Evolutionary conservation across 2,797 vertebrate genomes (phyloP).

Genomic region (Mus minutoides): DNA sequence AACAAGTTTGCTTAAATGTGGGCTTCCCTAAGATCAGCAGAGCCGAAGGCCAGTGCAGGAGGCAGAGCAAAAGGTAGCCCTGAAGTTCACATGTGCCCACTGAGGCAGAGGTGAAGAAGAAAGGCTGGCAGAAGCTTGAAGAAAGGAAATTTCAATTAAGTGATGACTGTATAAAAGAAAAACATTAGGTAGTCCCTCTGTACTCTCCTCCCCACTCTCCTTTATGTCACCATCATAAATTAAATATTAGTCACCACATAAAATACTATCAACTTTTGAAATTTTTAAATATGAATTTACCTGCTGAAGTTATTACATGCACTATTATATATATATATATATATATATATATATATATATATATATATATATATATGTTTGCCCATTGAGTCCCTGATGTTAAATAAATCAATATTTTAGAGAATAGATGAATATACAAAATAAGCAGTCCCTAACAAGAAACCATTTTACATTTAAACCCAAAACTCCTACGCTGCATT

Average conservation of each 20-base stretch:
- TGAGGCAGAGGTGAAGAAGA: background rate
- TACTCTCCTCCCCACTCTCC: background rate
- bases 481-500: background rate
- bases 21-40: background rate
- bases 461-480: slow-evolving; percentile 23
- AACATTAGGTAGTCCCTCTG: background rate
- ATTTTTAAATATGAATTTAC: background rate
- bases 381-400: background rate
- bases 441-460: background rate
- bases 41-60: accelerated
- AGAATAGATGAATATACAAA: background rate
- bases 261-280: background rate
- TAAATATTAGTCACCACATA: background rate
- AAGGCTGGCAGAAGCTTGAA: background rate
- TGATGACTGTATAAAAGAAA: background rate
- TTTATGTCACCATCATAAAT: background rate
- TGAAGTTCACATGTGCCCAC: accelerated
- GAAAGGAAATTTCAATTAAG: background rate
- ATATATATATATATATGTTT: background rate
- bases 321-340: background rate
- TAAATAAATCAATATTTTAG: slow-evolving; percentile 27
- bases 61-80: background rate
- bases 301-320: background rate
- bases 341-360: too few species aligned
- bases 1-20: background rate